A percentile compares a stretch with the other conserved stretches of the same genome.
These are phyloP conservation scores for Cisticola juncidis DNA, from an alignment of 2,113 vertebrate genomes.

Conservation along the genomic window DNA sequence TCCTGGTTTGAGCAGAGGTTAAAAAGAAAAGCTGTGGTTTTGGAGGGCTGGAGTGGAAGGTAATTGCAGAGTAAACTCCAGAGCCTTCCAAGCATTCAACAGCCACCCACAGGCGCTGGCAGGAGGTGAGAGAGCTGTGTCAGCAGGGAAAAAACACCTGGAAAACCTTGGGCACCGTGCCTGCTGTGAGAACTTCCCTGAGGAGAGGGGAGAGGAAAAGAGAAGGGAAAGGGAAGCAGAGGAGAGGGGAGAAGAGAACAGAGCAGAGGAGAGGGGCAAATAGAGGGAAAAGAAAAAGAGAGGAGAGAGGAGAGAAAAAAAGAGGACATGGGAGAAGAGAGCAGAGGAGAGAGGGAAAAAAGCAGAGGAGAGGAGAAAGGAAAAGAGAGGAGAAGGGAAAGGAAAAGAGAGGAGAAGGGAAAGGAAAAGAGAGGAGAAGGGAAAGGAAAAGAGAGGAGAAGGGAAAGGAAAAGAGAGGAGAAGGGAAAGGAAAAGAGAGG, in stretches of 20 bases:
- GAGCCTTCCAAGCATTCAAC: neutral
- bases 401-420: neutral
- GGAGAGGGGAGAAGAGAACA: no score
- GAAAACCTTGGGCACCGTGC: neutral
- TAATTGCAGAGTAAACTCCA: neutral
- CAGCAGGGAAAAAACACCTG: neutral
- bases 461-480: neutral
- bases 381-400: no score
- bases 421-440: no score
- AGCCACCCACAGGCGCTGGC: neutral
- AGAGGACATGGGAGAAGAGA: no score
- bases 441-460: no score
- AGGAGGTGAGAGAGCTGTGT: neutral
- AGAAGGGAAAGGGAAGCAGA: neutral
- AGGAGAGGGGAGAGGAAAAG: neutral
- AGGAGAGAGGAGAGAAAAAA: accelerated
- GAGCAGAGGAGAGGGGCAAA: no score
- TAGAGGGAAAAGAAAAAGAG: neutral
- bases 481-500: neutral
- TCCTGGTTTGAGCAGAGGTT: neutral
- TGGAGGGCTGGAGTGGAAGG: neutral
- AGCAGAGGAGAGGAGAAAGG: neutral
- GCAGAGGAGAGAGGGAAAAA: neutral
- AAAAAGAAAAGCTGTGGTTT: neutral
- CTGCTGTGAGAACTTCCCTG: neutral